Evolutionary conservation across 1,140 invertebrate genomes (phyloP).

Genomic region (Lasioglossum albipes): DNA sequence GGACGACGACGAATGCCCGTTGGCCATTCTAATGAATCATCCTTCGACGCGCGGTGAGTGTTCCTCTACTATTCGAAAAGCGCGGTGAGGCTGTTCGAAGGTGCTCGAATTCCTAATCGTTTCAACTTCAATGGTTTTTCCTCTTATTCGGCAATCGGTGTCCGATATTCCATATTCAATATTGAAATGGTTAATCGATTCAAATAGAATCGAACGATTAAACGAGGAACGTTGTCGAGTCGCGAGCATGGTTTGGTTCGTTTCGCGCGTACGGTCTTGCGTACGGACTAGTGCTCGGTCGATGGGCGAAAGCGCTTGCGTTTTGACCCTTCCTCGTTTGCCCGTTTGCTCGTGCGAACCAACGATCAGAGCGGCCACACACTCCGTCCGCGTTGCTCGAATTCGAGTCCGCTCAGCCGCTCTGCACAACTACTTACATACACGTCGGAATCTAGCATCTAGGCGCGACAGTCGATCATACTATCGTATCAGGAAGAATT

Average conservation of each 20-base stretch:
- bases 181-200: not conserved
- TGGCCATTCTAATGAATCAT: conserved; percentile 96
- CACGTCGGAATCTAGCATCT: too few species aligned
- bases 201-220: too few species aligned
- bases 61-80: not conserved
- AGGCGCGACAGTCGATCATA: too few species aligned
- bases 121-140: too few species aligned
- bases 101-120: too few species aligned
- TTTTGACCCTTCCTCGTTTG: not conserved
- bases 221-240: too few species aligned
- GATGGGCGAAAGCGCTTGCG: conserved; percentile 2
- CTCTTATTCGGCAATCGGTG: too few species aligned
- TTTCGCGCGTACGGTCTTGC: not conserved
- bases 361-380: conserved; percentile 2
- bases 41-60: conserved; percentile 89
- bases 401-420: conserved; percentile 3
- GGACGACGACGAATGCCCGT: conserved; percentile 97
- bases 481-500: too few species aligned
- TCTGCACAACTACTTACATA: not conserved
- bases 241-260: not conserved
- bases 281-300: not conserved
- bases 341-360: not conserved
- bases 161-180: too few species aligned
- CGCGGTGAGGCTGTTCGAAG: too few species aligned
- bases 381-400: conserved; percentile 1